Base-by-base conservation (phyloP, 2,113 vertebrate species). In the Xerus inauris region DNA sequence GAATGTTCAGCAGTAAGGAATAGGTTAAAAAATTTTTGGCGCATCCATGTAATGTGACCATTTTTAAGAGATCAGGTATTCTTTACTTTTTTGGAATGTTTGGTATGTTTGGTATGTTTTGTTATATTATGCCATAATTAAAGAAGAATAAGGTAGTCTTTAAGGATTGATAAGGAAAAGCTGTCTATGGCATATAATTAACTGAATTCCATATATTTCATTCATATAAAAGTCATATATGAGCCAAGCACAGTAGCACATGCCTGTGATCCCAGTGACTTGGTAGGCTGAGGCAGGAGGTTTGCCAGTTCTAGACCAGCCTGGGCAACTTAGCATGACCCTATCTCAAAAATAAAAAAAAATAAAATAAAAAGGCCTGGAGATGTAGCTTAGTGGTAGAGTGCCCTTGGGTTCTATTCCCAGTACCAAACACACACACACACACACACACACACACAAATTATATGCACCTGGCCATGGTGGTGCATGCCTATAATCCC, bases 81-180 rank as follows among this genome's bases (percentile, higher is more conserved):
- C 14, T 16, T 76, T 75, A 75, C 45, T 76, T 93, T 69, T 89
- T 94, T 65, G 65, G 30, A 73, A 89, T 88, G 87, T 91, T 91
- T 57, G 65, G 30, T 79, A 89, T 88, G 87, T 91, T 91, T 59
- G 65, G 30, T 73, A 89, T 88, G 83, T 91, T 91, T 57, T 65
- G 65, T 19, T 79, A 89, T 88, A 83, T 91, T 91, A 38, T 20
- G 11, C 76, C 38, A 62, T 85, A 90, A 83, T 75, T 69, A 88
- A 88, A 88, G 32, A 95, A 47, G 51, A 88, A n/a, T 76, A 88
- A 88, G 62, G 40, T 67, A 81, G 59, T 19, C 38, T 87, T 90
- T 95, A 28, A 94, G 47, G 75, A 94, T 51, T 91, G 62, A 76
- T 89, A 71, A 76, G 79, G 45, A 91, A 72, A 97, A 77, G 45